These are phyloP conservation scores for Heteromurus nitidus DNA, from an alignment of 2,888 invertebrate genomes.

Conservation along the genomic window DNA sequence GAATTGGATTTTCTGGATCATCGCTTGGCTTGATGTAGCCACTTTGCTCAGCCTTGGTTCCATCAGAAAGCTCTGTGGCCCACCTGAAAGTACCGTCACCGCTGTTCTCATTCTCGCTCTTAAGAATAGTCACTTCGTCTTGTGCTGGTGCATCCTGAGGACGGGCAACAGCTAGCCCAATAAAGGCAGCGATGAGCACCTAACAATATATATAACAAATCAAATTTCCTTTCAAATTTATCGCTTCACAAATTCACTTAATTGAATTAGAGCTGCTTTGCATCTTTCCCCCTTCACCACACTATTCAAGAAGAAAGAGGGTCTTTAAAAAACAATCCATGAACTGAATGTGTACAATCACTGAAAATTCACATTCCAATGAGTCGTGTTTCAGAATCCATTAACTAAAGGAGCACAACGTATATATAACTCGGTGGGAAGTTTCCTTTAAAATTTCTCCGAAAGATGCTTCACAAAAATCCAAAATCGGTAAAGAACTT, in stretches of 20 bases:
- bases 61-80: slow-evolving; percentile 67
- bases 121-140: slow-evolving; percentile 67
- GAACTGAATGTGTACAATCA: too few relatives aligned
- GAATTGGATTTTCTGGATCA: slow-evolving; percentile 70
- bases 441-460: too few relatives aligned
- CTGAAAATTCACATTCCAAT: too few relatives aligned
- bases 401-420: too few relatives aligned
- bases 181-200: slow-evolving; percentile 65
- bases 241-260: slow-evolving; percentile 14
- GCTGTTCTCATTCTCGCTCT: slow-evolving; percentile 69
- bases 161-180: slow-evolving; percentile 66
- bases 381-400: too few relatives aligned
- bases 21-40: slow-evolving; percentile 70
- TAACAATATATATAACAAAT: slow-evolving; percentile 47
- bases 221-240: slow-evolving; percentile 27
- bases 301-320: too few relatives aligned
- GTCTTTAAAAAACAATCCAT: too few relatives aligned
- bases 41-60: slow-evolving; percentile 58
- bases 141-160: slow-evolving; percentile 61
- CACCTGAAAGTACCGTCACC: slow-evolving; percentile 71
- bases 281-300: neutral
- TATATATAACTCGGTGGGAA: too few relatives aligned
- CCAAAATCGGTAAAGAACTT: slow-evolving; percentile 49
- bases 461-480: neutral
- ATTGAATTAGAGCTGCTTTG: neutral